These are phyloP conservation scores for Caenorhabditis sp. DNA, from an alignment of 2,888 invertebrate species.

Conservation along the genomic window DNA sequence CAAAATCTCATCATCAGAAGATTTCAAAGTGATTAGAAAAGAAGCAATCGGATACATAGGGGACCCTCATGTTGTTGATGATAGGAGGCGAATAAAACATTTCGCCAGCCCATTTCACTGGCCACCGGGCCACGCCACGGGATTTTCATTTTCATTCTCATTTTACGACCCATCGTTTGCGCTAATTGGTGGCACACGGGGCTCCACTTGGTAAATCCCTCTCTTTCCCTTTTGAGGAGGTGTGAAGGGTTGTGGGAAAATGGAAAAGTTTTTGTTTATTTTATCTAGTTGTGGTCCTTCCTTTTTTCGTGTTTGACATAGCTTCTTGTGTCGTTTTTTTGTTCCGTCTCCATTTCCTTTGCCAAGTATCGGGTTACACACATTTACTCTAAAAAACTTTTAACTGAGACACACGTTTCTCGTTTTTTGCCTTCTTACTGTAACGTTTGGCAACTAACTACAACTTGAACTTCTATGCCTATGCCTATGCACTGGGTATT, in stretches of 20 bases:
- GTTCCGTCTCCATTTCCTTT: conserved; percentile 48
- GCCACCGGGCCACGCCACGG: too few relatives aligned
- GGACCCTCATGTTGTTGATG: conserved; percentile 5
- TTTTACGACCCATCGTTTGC: conserved; percentile 7
- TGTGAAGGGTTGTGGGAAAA: too few relatives aligned
- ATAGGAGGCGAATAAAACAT: conserved; percentile 9
- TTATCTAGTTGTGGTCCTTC: conserved; percentile 5
- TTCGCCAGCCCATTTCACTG: background rate
- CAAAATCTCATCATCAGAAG: too few relatives aligned
- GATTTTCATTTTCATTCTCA: too few relatives aligned
- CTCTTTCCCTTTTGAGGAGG: conserved; percentile 22
- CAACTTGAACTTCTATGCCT: too few relatives aligned
- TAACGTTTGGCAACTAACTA: too few relatives aligned
- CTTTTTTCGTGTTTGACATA: conserved; percentile 24
- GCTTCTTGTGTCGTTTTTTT: conserved; percentile 31
- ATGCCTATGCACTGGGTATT: too few relatives aligned
- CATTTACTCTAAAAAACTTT: conserved; percentile 24
- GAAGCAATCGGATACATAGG: conserved; percentile 2
- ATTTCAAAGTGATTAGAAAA: conserved; percentile 50
- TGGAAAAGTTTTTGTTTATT: conserved; percentile 44
- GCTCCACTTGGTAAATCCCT: conserved; percentile 25
- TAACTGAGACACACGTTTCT: too few relatives aligned
- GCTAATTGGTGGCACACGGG: conserved; percentile 35
- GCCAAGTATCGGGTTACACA: conserved; percentile 43
- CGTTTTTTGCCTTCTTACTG: too few relatives aligned